Percentiles rank a stretch among this genome's conserved stretches.
These are phyloP conservation scores for Brachionus rotundiformis DNA, from an alignment of 1,140 invertebrate genomes.

Conservation along the genomic window DNA sequence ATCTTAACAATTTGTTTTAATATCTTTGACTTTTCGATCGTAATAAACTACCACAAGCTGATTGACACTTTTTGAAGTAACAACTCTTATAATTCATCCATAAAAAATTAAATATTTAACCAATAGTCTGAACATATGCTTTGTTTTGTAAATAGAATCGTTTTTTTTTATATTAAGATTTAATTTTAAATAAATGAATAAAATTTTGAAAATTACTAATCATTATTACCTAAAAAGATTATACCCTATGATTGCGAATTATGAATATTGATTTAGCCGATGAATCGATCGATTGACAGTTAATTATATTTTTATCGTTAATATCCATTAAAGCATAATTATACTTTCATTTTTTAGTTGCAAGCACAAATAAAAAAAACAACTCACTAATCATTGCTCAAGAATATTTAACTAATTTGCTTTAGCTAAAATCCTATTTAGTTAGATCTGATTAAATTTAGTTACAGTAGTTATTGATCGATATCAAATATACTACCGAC, in stretches of 20 bases:
- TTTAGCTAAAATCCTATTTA: background rate
- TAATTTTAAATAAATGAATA: too few relatives aligned
- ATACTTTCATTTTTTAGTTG: background rate
- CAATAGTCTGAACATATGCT: background rate
- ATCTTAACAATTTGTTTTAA: background rate
- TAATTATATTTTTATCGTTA: background rate
- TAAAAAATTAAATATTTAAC: too few relatives aligned
- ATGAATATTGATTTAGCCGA: too few relatives aligned
- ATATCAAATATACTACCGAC: background rate
- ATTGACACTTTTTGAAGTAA: background rate
- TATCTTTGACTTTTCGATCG: constrained; percentile 12
- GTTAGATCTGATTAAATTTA: background rate
- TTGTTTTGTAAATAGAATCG: background rate
- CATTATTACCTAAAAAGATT: too few relatives aligned
- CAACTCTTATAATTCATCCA: background rate
- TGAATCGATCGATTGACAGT: constrained; percentile 25
- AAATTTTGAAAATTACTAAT: too few relatives aligned
- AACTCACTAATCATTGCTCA: background rate
- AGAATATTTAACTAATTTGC: background rate
- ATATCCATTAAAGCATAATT: background rate
- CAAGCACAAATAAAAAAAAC: background rate
- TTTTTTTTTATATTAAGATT: too few relatives aligned
- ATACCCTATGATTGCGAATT: too few relatives aligned
- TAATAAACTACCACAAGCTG: background rate
- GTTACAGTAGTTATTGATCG: background rate